Base-by-base conservation (phyloP, 2,888 invertebrate genomes). In the Byasa hedistus region DNA sequence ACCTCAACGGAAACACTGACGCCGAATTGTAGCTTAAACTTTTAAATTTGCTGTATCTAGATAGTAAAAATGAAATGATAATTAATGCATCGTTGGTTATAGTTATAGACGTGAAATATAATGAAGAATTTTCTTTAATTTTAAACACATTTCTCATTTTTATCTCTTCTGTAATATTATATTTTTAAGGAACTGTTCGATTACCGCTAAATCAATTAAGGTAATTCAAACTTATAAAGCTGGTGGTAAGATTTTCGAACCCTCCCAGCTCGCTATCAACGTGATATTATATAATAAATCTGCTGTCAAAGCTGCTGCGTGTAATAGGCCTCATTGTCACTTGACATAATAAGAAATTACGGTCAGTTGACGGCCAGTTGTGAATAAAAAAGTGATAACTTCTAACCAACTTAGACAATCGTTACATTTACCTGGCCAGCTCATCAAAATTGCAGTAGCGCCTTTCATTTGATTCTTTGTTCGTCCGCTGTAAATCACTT, bases 401-500 rank as follows among this genome's bases (percentile, higher is more conserved):
- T 44, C 3, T 44, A 19, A 44, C 3, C 44, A 44, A 44, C 3
- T 44, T 44, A 19, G 3, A 2, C 44, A 44, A 44, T 2, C 19
- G 8, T 39, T 48, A 23, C 57, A 22, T 32, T 57, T 76, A 91
- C 91, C 89, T 80, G 91, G 89, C 90, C 91, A 91, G 64, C 76
- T 80, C 36, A 73, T 78, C 27, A 91, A 77, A 60, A 91, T 82
- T 52, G 82, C 78, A 23, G 85, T 83, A 10, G 89, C 90, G 21
- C 91, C 91, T 71, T 82, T 85, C 3, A 83, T 74, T 58, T 81
- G 82, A 61, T 75, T 73, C 55, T 75, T 81, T 21, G 82, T 79
- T 23, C 85, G 80, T 15, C 82, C 80, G 51, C 76, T 79, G 21
- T 73, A 76, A 21, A 65, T 75, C 64, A 77, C 73, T 21, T 77